Conservation (phyloP, 1,140 invertebrate genomes). For the Penaeus chinensis region DNA sequence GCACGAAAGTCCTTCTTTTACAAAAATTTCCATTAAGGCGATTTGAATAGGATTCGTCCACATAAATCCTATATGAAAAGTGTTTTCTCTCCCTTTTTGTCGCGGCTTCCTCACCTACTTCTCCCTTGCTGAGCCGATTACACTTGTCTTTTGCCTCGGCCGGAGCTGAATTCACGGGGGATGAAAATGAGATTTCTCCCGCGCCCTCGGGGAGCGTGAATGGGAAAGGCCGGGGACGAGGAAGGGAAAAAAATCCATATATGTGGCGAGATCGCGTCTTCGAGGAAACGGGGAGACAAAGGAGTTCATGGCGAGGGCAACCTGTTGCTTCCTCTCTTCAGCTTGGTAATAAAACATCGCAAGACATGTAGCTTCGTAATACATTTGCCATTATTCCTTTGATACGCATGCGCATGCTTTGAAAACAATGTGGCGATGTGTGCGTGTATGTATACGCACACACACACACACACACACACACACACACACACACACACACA, state of each 20-base stretch:
- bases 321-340: no score
- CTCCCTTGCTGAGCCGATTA: slow-evolving; percentile 11
- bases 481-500: no score
- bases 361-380: no score
- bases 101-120: slow-evolving; percentile 3
- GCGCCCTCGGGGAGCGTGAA: background rate
- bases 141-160: slow-evolving; percentile 3
- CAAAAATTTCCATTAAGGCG: slow-evolving; percentile 32
- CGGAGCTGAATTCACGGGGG: background rate
- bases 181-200: background rate
- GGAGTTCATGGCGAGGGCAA: background rate
- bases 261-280: background rate
- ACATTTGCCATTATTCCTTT: no score
- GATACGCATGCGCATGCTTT: no score
- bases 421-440: no score
- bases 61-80: slow-evolving; percentile 24
- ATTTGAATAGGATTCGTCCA: slow-evolving; percentile 39
- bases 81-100: background rate
- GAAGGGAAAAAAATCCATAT: no score
- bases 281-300: background rate
- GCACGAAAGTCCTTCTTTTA: slow-evolving; percentile 15
- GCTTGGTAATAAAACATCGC: no score
- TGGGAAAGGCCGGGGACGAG: background rate
- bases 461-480: no score
- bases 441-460: no score